phyloP scores from a whole-genome alignment of 2,113 vertebrate species.

The Eleginops maclovinus region DNA sequence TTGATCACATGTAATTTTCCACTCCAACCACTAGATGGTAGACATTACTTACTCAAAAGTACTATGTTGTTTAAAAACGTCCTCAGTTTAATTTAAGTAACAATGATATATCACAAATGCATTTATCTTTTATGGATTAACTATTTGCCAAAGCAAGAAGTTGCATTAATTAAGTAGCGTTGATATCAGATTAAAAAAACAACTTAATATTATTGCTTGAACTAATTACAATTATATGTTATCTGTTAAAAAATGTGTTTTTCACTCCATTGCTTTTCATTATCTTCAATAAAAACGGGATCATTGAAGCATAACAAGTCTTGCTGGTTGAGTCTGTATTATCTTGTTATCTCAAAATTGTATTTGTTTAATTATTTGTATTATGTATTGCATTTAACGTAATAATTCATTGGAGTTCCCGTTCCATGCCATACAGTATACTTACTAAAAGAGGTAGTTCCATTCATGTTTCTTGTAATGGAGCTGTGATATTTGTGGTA shows the following conservation, averaged over 20 bases:
- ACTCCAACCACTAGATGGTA: conserved; percentile 63
- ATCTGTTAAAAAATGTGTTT: no score
- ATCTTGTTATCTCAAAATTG: neutral
- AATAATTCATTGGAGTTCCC: no score
- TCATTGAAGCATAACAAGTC: neutral
- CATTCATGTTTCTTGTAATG: neutral
- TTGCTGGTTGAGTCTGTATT: neutral
- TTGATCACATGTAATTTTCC: neutral
- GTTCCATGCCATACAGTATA: neutral
- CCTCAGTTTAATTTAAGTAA: neutral
- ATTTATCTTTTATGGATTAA: no score
- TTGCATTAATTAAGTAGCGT: no score
- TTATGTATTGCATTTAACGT: no score
- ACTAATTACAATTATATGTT: no score
- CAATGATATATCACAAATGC: neutral
- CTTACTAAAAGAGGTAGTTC: neutral
- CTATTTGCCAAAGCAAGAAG: no score
- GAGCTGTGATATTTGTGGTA: conserved; percentile 5
- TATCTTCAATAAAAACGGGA: no score
- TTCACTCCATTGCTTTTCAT: neutral
- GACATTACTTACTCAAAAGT: conserved; percentile 1
- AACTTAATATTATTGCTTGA: no score
- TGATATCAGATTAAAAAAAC: no score
- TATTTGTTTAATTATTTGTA: no score
- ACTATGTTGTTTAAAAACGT: neutral